A percentile compares a stretch with the other conserved stretches of the same genome.
These are phyloP conservation scores for Rhea americana DNA, from an alignment of 2,113 vertebrate species.

Conservation along the genomic window DNA sequence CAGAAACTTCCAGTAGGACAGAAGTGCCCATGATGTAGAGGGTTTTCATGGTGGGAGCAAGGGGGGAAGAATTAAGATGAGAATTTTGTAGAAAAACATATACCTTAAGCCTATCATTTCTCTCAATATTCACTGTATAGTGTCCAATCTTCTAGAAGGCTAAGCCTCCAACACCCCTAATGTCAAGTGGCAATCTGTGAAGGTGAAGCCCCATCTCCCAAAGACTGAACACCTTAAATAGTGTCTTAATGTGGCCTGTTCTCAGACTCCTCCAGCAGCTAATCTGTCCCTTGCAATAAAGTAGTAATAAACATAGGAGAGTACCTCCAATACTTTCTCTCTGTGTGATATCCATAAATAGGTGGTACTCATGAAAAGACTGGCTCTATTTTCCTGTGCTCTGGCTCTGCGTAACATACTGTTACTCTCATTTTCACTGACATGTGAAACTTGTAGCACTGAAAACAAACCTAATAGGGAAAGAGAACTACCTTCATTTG, in stretches of 20 bases:
- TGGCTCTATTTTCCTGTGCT: not conserved
- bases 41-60: not conserved
- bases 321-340: not conserved
- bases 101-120: not conserved
- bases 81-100: not conserved
- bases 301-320: not conserved
- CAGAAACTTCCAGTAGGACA: not conserved
- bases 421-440: not conserved
- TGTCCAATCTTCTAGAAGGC: not conserved
- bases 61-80: not conserved
- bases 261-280: not conserved
- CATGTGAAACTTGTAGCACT: not conserved
- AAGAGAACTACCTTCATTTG: not conserved
- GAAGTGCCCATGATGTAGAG: not conserved
- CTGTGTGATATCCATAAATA: not conserved
- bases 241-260: not conserved
- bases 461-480: not conserved
- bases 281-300: not conserved
- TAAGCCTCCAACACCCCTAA: not conserved
- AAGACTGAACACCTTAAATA: not conserved
- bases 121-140: not conserved
- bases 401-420: not conserved
- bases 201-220: not conserved
- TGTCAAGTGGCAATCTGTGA: not conserved
- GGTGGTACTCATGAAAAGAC: not conserved